phyloP scores from a whole-genome alignment of 30 jellyfish, hydroid and myxozoan genomes.

The Euphysa ruthae region DNA sequence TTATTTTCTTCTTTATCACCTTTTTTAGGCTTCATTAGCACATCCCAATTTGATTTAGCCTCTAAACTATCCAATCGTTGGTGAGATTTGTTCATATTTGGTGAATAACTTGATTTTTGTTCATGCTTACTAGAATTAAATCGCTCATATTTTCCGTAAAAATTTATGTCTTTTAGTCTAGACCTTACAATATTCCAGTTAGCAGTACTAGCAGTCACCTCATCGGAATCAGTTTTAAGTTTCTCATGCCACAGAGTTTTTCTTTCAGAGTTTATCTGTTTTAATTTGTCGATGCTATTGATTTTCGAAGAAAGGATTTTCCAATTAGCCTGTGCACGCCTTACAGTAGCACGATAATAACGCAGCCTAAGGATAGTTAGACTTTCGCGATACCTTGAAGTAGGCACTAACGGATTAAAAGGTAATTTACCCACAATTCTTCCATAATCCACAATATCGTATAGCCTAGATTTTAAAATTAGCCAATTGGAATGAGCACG shows the following conservation, averaged over 20 bases:
- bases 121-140: too few species aligned
- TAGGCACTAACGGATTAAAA: neutral
- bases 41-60: too few species aligned
- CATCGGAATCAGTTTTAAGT: constrained; percentile 16
- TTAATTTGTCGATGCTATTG: neutral
- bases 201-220: constrained; percentile 18
- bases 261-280: neutral
- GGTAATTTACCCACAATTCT: constrained; percentile 14
- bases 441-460: constrained; percentile 32
- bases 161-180: constrained; percentile 1
- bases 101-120: too few species aligned
- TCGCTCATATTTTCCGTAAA: constrained; percentile 12
- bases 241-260: neutral
- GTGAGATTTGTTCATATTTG: too few species aligned
- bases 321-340: constrained; percentile 44
- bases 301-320: constrained; percentile 7
- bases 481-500: constrained; percentile 38
- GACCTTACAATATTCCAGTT: constrained; percentile 25
- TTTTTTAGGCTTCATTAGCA: too few species aligned
- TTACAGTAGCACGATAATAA: constrained; percentile 12
- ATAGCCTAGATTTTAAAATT: constrained; percentile 3
- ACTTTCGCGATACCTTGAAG: constrained; percentile 2
- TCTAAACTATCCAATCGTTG: too few species aligned
- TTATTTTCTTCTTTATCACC: too few species aligned
- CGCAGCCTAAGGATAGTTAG: constrained; percentile 2